Base-by-base conservation (phyloP, 2,797 vertebrate species). In the Aphelocoma californica region DNA sequence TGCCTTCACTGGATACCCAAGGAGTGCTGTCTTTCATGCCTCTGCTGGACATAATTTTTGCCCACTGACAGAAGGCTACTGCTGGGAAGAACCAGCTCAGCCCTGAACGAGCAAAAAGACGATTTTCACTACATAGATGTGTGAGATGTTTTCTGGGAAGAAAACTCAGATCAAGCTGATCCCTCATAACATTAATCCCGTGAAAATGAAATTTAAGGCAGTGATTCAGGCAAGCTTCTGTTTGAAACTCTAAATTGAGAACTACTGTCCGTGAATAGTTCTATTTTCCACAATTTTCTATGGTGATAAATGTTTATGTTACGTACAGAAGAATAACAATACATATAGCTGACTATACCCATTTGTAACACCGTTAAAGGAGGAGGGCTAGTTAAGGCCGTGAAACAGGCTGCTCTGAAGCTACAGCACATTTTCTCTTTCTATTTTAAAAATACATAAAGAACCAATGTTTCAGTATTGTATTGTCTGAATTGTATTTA, bases 1-100 rank as follows among this genome's bases (percentile, higher is more conserved):
- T 75, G 62, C 62, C 60, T 32, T 81, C 51, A 21, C 5, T 44
- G 64, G 38, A 18, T 73, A 53, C 50, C 9, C 0, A 19, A 47
- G 53, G 21, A 53, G 11, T 16, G 45, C 34, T 69, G 14, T 34
- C 62, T 70, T 67, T 3, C 4, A 2, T 77, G 21, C 34, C 34
- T 74, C 54, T 18, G 10, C 5, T 17, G 10, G 17, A 77, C 44
- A 6, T 31, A 1, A 14, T 23, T 73, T 90, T 79, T 73, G 26
- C n/a, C 42, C 38, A 25, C 29, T 67, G 45, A 29, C 1, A 3
- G 29, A n/a, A 1, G 1, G 58, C 6, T 4, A 5, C 67, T 45
- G 12, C 31, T 80, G 57, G 71, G 56, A 85, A 42, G 17, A 60
- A 2, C 14, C 74, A 74, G 45, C 65, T 89, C 60, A 71, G 38